Evolutionary conservation across 2,797 vertebrate species (phyloP), one percentile per base, ranked within the genome.

Genomic region (Eremophila alpestris): DNA sequence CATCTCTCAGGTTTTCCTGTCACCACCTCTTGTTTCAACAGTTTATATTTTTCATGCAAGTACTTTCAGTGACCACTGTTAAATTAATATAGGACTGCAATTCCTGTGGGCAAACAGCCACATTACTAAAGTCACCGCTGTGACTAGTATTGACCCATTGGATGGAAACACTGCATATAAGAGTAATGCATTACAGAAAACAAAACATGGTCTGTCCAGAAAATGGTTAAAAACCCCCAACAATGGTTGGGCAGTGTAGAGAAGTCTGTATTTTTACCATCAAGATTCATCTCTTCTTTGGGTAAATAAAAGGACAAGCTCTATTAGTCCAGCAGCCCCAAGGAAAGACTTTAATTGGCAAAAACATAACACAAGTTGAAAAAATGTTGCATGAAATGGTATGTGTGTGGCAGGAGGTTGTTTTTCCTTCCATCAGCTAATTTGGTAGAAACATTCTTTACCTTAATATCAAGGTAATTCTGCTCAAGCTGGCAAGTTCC

Each of bases 181-280:
- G 9, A 54, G 32, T 52, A 63, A 68, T 7, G 30, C 8, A n/a
- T n/a, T 17, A 40, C 27, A 86, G 54, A 86, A 83, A 75, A 22
- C 58, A 52, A 85, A 92, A 54, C 2, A 19, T 6, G 11, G 2
- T 43, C 34, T 56, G 16, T 21, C 22, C 68, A 83, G 49, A 89
- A 74, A 82, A 77, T 3, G 11, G 7, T 75, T 41, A 3, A 86
- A 76, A 46, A 43, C 1, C 0, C 3, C 4, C 3, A 55, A 2
- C 15, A 51, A 6, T 10, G 18, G 27, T 49, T 83, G 11, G 32
- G 12, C 26, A 87, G n/a, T 6, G 19, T 24, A 41, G 8, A 63
- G 21, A 77, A 80, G 23, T n/a, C 21, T 23, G 24, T 19, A 34
- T 49, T 67, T 87, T 79, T 70, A 18, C 36, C 26, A n/a, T 29